phyloP scores from a whole-genome alignment of 2,888 invertebrate species.

The Endomychus coccineus region DNA sequence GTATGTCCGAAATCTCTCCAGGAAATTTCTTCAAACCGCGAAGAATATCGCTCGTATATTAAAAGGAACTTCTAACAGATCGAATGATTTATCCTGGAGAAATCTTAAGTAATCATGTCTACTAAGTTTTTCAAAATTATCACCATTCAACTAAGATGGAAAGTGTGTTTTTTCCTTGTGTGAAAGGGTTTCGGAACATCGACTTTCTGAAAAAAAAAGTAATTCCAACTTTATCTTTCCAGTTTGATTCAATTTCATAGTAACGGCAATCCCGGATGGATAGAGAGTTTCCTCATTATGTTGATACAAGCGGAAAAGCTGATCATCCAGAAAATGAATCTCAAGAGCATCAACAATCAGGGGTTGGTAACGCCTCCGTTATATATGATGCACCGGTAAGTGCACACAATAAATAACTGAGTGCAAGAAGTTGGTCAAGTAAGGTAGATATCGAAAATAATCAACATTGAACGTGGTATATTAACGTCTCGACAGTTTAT shows the following conservation, averaged over 20 bases:
- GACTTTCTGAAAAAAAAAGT: no score
- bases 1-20: no score
- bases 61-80: no score
- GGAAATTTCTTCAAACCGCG: no score
- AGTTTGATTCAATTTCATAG: constrained; percentile 53
- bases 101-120: no score
- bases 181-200: no score
- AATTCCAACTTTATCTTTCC: constrained; percentile 15
- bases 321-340: constrained; percentile 41
- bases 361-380: constrained; percentile 36
- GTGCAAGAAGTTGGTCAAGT: neutral
- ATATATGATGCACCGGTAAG: constrained; percentile 36
- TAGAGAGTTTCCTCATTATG: constrained; percentile 56
- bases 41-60: no score
- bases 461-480: neutral
- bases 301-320: constrained; percentile 51
- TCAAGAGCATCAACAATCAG: constrained; percentile 30
- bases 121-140: no score
- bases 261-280: constrained; percentile 59
- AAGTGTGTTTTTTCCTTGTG: no score
- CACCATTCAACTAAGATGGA: no score
- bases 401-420: neutral
- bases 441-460: no score
- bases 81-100: no score
- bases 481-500: neutral